A percentile compares a stretch with the other conserved stretches of the same genome.
Conservation (phyloP, 2,888 invertebrate species). For the Leucophenga maculata region DNA sequence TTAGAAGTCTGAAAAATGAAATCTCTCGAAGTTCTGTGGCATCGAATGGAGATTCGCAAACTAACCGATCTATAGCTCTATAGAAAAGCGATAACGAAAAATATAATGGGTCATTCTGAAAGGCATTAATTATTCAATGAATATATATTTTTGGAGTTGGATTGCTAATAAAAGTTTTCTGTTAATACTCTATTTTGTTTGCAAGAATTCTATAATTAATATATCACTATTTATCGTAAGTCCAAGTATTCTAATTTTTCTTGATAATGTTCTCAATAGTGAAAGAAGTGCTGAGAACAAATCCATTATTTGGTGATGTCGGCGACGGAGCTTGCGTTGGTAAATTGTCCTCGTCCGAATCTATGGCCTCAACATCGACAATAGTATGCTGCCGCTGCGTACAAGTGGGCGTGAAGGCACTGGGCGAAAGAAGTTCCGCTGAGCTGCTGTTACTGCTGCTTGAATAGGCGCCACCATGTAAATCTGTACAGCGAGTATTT, state of each 20-base stretch:
- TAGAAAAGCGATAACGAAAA: no score
- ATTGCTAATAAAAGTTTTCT: not conserved
- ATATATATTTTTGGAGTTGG: no score
- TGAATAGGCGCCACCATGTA: slow-evolving; percentile 25
- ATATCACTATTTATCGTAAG: slow-evolving; percentile 12
- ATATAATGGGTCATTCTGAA: no score
- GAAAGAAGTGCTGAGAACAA: slow-evolving; percentile 56
- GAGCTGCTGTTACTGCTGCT: slow-evolving; percentile 42
- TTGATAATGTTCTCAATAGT: slow-evolving; percentile 71
- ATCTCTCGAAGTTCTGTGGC: no score
- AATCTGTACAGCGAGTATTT: not conserved
- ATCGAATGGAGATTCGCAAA: no score
- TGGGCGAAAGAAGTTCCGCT: slow-evolving; percentile 57
- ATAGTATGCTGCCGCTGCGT: not conserved
- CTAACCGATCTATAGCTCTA: no score
- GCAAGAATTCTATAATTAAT: not conserved
- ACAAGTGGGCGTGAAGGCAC: slow-evolving; percentile 59
- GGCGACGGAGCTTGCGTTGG: slow-evolving; percentile 1
- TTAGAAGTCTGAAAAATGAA: no score
- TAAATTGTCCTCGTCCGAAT: slow-evolving; percentile 20
- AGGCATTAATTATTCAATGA: no score
- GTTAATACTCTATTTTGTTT: not conserved
- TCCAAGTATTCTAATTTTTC: slow-evolving; percentile 56
- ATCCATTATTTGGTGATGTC: slow-evolving; percentile 20
- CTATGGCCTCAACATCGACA: slow-evolving; percentile 41